Evolutionary conservation across 2,888 invertebrate species (phyloP).

Genomic region (Dasysyrphus albostriatus): DNA sequence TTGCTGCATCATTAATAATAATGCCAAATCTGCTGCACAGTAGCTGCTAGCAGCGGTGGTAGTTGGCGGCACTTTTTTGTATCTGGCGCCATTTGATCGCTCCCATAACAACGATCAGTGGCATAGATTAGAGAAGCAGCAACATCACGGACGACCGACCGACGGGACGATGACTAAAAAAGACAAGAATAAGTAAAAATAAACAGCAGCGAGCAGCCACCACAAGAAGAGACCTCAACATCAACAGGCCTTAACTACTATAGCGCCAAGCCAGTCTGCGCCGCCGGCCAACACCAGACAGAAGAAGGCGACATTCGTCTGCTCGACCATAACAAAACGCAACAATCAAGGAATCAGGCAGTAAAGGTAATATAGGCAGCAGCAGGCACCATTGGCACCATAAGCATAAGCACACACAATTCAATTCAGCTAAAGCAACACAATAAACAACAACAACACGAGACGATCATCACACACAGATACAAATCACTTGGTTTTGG

Average conservation of each 20-base stretch:
- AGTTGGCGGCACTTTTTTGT: constrained; percentile 74
- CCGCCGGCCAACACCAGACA: constrained; percentile 45
- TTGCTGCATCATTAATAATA: constrained; percentile 74
- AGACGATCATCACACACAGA: constrained; percentile 62
- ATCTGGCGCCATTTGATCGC: constrained; percentile 76
- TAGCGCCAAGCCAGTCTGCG: constrained; percentile 24
- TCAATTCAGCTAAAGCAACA: constrained; percentile 38
- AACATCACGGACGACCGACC: constrained; percentile 11
- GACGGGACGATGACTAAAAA: neutral
- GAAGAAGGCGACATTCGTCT: constrained; percentile 74
- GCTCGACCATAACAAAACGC: constrained; percentile 65
- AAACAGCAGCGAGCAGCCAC: constrained; percentile 62
- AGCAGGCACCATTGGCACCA: constrained; percentile 45
- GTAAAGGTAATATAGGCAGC: constrained; percentile 43
- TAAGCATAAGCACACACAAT: constrained; percentile 59
- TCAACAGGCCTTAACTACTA: constrained; percentile 21
- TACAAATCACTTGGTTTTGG: constrained; percentile 74
- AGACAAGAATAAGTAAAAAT: constrained; percentile 44
- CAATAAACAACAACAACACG: constrained; percentile 41
- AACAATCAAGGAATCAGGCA: constrained; percentile 40
- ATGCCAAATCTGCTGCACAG: constrained; percentile 75
- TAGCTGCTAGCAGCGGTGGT: constrained; percentile 71
- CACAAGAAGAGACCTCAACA: constrained; percentile 52
- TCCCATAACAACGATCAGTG: constrained; percentile 76
- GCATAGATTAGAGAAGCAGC: constrained; percentile 73